Base-by-base conservation (phyloP, 2,888 invertebrate genomes). In the Patella ulyssiponensis region DNA sequence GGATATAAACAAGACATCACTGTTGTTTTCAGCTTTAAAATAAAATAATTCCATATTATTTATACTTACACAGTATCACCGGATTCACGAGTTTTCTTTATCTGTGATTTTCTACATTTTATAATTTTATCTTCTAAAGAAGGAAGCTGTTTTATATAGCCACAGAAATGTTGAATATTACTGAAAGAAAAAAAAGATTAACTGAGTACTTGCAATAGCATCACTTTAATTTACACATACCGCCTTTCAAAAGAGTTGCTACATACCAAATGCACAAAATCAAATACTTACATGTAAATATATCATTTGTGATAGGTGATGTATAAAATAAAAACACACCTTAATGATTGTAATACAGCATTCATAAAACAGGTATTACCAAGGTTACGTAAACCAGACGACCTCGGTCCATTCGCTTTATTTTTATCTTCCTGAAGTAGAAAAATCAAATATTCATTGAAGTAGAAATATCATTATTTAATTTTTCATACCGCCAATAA, bases 321-420 rank as follows among this genome's bases (percentile, higher is more conserved):
- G 9, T 9, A 5, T 44, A 9, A 44, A 44, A 7, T 44, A 9
- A 44, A 44, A 44, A 44, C 44, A 77, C 87, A 93, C 93, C 93
- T 93, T 73, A 96, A 93, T 85, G 95, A 95, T 91, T 96, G 96
- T 79, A 96, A 92, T 79, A 96, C 96, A 27, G 95, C 95, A 92
- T 96, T 96, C 96, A 96, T 96, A 90, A 96, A 96, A 91, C 96
- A 96, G 74, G 96, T 96, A 90, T 96, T 96, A 84, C 96, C 96
- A 90, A 96, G 93, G 93, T 96, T 96, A 88, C 95, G 93, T 88
- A 96, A 93, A 58, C 96, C 96, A 85, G 90, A 88, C 51, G 90
- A 88, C 77, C 88, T 84, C 71, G 89, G 89, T 76, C 85, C 82
- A 20, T 84, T 76, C 23, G 81, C 64, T 12, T 14, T 20, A 64